Evolutionary conservation across 2,888 invertebrate species (phyloP).

Genomic region (Cerastis leucographa): DNA sequence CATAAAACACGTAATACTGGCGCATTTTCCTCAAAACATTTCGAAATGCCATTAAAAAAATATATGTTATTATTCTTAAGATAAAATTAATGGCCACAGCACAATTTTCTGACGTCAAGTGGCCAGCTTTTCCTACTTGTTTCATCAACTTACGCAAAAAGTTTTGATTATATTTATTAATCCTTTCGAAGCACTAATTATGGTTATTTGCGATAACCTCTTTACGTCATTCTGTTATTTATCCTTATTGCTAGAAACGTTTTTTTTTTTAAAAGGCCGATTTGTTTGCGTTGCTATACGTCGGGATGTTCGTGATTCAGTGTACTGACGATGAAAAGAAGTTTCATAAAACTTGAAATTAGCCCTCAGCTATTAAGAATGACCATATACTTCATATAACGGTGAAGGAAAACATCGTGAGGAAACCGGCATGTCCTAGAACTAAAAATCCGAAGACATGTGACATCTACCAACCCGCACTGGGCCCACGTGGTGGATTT

Average conservation of each 20-base stretch:
- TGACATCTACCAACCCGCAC: too few species aligned
- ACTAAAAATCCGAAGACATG: too few species aligned
- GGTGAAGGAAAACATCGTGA: too few species aligned
- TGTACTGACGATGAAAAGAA: not conserved
- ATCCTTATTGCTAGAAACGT: not conserved
- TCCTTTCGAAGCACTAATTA: conserved; percentile 10
- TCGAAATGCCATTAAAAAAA: conserved; percentile 4
- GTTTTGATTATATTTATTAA: not conserved
- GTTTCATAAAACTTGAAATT: too few species aligned
- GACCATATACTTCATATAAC: too few species aligned
- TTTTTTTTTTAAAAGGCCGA: not conserved
- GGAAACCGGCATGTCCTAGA: too few species aligned
- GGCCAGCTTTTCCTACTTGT: not conserved
- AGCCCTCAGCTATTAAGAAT: too few species aligned
- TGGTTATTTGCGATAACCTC: not conserved
- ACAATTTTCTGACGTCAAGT: conserved; percentile 20
- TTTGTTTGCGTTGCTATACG: not conserved
- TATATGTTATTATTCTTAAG: not conserved
- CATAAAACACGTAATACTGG: not conserved
- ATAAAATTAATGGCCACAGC: not conserved
- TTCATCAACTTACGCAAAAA: conserved; percentile 11
- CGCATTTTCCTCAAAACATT: not conserved
- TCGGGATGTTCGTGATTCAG: not conserved
- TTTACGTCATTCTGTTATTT: conserved; percentile 2
- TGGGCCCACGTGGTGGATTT: too few species aligned